These are phyloP conservation scores for Apis dorsata DNA, from an alignment of 1,140 invertebrate species.

Conservation along the genomic window DNA sequence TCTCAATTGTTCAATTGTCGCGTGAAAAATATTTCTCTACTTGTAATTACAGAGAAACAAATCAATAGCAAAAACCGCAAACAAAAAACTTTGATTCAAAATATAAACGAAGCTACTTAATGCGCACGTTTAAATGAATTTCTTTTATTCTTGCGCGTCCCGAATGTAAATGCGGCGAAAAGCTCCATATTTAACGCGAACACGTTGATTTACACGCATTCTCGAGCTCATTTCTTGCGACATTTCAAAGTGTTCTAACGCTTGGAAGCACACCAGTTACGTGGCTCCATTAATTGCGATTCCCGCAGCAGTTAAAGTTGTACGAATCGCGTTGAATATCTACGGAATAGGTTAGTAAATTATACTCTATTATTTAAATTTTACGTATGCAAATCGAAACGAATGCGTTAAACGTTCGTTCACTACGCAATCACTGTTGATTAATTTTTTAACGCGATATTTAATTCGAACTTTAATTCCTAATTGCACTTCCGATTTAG, in stretches of 20 bases:
- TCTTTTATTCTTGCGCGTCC: background rate
- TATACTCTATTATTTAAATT: background rate
- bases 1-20: too few species aligned
- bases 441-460: background rate
- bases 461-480: background rate
- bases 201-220: conserved; percentile 6
- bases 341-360: conserved; percentile 9
- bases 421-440: background rate
- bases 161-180: too few species aligned
- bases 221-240: background rate
- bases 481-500: too few species aligned
- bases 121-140: background rate
- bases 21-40: too few species aligned
- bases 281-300: conserved; percentile 13
- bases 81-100: background rate
- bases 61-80: too few species aligned
- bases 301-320: background rate
- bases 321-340: background rate
- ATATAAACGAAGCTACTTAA: background rate
- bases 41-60: too few species aligned
- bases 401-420: background rate
- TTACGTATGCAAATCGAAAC: background rate
- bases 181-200: background rate
- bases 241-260: conserved; percentile 7
- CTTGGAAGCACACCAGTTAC: background rate